phyloP scores from a whole-genome alignment of 2,113 vertebrate genomes.

The Melanostigma gelatinosum region DNA sequence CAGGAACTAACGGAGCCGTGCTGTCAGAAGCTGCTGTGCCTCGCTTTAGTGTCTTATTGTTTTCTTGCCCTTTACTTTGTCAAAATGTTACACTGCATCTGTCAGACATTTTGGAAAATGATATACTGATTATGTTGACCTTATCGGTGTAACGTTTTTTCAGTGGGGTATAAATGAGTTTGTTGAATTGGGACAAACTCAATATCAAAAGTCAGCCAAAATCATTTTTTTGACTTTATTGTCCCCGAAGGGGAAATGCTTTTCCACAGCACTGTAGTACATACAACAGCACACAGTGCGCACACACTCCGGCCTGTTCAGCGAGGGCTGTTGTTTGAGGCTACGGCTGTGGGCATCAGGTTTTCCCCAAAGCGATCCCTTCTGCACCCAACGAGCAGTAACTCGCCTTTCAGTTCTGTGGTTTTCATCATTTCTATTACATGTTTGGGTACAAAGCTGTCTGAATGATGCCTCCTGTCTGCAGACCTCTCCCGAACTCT shows the following conservation, averaged over 20 bases:
- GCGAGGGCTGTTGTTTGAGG: no score
- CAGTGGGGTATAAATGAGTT: background rate
- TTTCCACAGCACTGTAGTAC: background rate
- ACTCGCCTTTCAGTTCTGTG: background rate
- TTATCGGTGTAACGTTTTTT: background rate
- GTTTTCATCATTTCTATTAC: background rate
- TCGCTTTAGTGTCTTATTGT: conserved; percentile 18
- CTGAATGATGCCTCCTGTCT: conserved; percentile 29
- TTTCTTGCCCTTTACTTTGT: background rate
- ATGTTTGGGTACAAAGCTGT: background rate
- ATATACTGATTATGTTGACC: background rate
- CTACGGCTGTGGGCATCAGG: background rate
- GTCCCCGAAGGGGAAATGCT: background rate
- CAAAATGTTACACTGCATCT: background rate
- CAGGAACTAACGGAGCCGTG: conserved; percentile 51
- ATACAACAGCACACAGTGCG: background rate
- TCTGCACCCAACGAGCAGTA: background rate
- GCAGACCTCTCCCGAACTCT: conserved; percentile 74
- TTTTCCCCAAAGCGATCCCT: background rate
- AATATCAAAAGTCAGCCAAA: background rate
- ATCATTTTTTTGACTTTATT: background rate
- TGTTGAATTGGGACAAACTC: background rate
- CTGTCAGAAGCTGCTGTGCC: conserved; percentile 46
- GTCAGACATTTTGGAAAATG: background rate
- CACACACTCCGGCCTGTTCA: background rate